Conservation (phyloP, 92 coral and sea anemone genomes). For the Epizoanthus ramosus region DNA sequence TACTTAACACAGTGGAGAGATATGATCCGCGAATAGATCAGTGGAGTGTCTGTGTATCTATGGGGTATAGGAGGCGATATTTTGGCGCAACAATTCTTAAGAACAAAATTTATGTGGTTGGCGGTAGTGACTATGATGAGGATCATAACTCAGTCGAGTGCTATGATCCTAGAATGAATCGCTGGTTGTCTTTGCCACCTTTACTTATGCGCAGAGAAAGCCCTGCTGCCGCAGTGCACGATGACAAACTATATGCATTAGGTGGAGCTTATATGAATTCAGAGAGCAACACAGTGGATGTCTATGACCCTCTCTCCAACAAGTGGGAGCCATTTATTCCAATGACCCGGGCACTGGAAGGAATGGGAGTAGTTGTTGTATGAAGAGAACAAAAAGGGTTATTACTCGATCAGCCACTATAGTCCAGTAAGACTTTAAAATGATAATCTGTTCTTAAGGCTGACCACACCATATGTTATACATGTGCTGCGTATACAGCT, state of each 20-base stretch:
- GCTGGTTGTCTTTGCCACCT: slow-evolving; percentile 94
- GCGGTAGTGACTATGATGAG: slow-evolving; percentile 97
- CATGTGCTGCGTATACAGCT: too few species aligned
- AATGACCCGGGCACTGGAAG: slow-evolving; percentile 86
- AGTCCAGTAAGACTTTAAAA: too few species aligned
- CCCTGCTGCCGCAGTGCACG: slow-evolving; percentile 83
- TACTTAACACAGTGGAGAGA: slow-evolving; percentile 84
- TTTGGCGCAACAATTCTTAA: slow-evolving; percentile 94
- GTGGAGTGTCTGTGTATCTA: slow-evolving; percentile 89
- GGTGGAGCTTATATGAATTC: slow-evolving; percentile 96
- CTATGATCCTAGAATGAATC: slow-evolving; percentile 94
- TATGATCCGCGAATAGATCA: slow-evolving; percentile 94
- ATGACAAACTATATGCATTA: slow-evolving; percentile 82
- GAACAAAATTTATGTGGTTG: slow-evolving; percentile 86
- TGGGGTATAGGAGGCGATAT: slow-evolving; percentile 93
- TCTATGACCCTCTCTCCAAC: slow-evolving; percentile 81
- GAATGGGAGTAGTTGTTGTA: slow-evolving; percentile 92
- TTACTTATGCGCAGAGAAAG: slow-evolving; percentile 90
- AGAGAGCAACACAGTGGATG: slow-evolving; percentile 86
- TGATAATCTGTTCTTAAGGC: not conserved
- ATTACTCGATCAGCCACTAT: too few species aligned
- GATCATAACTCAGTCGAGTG: slow-evolving; percentile 98
- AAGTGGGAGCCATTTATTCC: slow-evolving; percentile 90
- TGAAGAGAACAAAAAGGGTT: slow-evolving; percentile 23
- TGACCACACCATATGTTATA: too few species aligned